phyloP scores from a whole-genome alignment of 2,113 vertebrate species.

The Pseudopipra pipra region DNA sequence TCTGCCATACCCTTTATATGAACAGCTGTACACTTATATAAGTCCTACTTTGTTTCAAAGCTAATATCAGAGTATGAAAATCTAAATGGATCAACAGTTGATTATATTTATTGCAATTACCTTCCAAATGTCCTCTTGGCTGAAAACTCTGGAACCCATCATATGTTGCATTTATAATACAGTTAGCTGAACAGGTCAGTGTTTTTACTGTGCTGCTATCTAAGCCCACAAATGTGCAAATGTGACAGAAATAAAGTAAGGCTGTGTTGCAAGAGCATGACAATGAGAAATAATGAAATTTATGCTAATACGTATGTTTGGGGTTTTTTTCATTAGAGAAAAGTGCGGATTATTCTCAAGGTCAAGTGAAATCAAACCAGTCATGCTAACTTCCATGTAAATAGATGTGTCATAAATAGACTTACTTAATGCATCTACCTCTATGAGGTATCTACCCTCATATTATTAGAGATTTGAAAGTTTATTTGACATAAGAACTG shows the following conservation, averaged over 20 bases:
- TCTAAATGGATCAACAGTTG: not conserved
- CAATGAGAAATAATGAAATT: not conserved
- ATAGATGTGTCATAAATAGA: not conserved
- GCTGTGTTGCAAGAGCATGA: not conserved
- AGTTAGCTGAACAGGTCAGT: not conserved
- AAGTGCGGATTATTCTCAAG: not conserved
- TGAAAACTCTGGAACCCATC: not conserved
- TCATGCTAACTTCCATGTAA: not conserved
- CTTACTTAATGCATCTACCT: not conserved
- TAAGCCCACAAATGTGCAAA: not conserved
- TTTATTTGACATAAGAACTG: not conserved
- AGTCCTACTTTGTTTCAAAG: not conserved
- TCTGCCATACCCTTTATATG: not conserved
- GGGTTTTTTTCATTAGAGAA: not conserved
- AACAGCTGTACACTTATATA: not conserved
- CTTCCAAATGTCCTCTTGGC: not conserved
- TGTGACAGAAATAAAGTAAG: not conserved
- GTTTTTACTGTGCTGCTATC: not conserved
- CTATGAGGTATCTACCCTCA: not conserved
- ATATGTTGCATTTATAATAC: not conserved
- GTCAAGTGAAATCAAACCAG: not conserved
- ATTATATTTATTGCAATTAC: not conserved
- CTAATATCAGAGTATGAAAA: not conserved
- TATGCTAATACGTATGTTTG: not conserved
- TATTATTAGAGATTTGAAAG: not conserved